Percentiles rank a stretch among this genome's conserved stretches.
phyloP scores from a whole-genome alignment of 2,888 invertebrate species.

The Lithophane ornitopus region DNA sequence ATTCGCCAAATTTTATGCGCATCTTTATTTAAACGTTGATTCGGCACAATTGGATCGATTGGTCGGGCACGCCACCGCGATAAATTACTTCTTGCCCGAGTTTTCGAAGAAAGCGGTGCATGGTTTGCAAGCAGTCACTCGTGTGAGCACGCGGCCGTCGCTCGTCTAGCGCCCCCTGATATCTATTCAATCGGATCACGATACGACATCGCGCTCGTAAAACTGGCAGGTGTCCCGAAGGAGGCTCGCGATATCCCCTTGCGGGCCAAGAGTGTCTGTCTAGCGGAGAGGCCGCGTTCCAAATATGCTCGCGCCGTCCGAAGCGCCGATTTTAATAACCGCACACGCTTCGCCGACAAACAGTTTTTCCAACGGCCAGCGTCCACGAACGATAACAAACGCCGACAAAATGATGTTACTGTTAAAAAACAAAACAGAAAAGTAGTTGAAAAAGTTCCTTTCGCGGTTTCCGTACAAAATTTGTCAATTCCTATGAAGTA shows the following conservation, averaged over 20 bases:
- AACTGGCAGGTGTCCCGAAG: slow-evolving; percentile 75
- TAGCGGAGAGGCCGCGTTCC: slow-evolving; percentile 82
- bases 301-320: slow-evolving; percentile 80
- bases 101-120: slow-evolving; percentile 79
- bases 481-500: slow-evolving; percentile 87
- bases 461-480: slow-evolving; percentile 83
- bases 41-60: slow-evolving; percentile 83
- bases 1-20: slow-evolving; percentile 85
- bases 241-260: slow-evolving; percentile 77
- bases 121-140: slow-evolving; percentile 81
- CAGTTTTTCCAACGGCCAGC: slow-evolving; percentile 73
- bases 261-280: slow-evolving; percentile 84
- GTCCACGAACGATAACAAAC: slow-evolving; percentile 69
- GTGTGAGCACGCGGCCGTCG: slow-evolving; percentile 72
- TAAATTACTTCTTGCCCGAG: slow-evolving; percentile 88
- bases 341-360: slow-evolving; percentile 75
- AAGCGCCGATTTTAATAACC: slow-evolving; percentile 80
- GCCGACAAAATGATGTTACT: slow-evolving; percentile 69
- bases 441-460: slow-evolving; percentile 82
- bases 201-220: slow-evolving; percentile 59
- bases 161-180: slow-evolving; percentile 71
- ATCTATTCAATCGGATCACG: slow-evolving; percentile 49
- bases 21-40: slow-evolving; percentile 84
- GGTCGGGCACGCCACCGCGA: slow-evolving; percentile 84
- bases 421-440: slow-evolving; percentile 83